Base-by-base conservation (phyloP, 2,888 invertebrate species). In the Magallana nippona region DNA sequence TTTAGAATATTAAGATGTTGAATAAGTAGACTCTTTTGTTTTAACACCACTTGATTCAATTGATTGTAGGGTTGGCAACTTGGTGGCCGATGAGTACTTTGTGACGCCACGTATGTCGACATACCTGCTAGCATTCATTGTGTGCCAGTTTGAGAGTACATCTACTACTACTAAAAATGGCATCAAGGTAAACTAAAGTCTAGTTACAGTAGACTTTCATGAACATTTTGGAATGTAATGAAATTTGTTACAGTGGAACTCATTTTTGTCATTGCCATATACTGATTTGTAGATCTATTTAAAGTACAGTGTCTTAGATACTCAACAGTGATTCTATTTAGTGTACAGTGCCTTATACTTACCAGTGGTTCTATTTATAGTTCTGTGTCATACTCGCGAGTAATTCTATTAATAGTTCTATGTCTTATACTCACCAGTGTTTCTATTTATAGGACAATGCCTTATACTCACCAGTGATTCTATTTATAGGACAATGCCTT, bases 11-110 rank as follows among this genome's bases (percentile, higher is more conserved):
- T 27, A 27, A 27, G 27, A 1, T 27, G 2, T 1, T 27, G n/a
- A 60, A 19, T 60, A 60, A 60, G 19, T 60, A 5, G 27, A 27
- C 27, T 27, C 27, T 27, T 27, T 60, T 60, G 10, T 19, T n/a
- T 19, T 17, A 60, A 60, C 1, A 60, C 17, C 1, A n/a, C n/a
- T 32, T 77, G n/a, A 19, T 3, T 2, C 19, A 57, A 58, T 82
- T 78, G 44, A 19, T 85, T 85, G 1, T 27, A 87, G 87, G 44
- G 85, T 71, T 2, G 83, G 86, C 71, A 87, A 83, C 10, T 87
- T 96, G 95, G 95, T 96, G 0, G 96, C 96, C 95, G 97, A 97
- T 91, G 95, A 95, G 55, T 98, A 96, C 92, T 94, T 96, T 87
- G 95, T 96, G 85, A 96, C 97, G 0, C 96, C 97, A 0, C 96